These are phyloP conservation scores for Aselliscus stoliczkanus DNA, from an alignment of 2,797 vertebrate genomes.

Conservation along the genomic window DNA sequence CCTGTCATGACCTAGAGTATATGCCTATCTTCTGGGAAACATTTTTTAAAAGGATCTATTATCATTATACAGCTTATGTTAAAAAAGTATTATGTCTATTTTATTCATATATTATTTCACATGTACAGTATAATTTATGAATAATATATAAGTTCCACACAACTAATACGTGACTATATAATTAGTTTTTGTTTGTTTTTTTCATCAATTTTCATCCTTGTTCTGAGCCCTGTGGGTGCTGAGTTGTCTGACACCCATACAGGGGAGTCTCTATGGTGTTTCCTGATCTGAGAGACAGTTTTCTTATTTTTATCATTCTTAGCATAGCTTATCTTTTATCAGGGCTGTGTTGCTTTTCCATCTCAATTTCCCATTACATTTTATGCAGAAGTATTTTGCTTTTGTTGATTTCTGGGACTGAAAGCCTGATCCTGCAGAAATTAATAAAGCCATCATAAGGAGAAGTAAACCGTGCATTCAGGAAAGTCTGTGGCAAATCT, in stretches of 20 bases:
- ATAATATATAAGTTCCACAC: not conserved
- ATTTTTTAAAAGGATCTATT: no score
- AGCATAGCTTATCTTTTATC: not conserved
- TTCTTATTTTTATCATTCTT: not conserved
- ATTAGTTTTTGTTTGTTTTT: not conserved
- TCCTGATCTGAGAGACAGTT: not conserved
- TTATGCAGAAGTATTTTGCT: not conserved
- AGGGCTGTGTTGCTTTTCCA: not conserved
- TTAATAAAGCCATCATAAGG: not conserved
- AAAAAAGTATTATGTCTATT: not conserved
- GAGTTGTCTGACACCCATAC: fast-evolving
- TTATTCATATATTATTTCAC: not conserved
- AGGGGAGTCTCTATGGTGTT: not conserved
- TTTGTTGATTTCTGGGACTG: not conserved
- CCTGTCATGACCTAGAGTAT: not conserved
- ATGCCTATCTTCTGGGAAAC: not conserved
- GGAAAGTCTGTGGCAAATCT: not conserved
- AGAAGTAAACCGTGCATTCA: not conserved
- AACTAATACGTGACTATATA: not conserved
- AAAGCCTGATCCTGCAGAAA: not conserved
- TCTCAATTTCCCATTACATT: not conserved
- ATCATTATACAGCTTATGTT: not conserved
- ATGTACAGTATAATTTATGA: not conserved
- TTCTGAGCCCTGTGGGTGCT: no score
- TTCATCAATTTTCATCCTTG: not conserved